Conservation (phyloP, 2,113 vertebrate species). For the Bostrychus sinensis region DNA sequence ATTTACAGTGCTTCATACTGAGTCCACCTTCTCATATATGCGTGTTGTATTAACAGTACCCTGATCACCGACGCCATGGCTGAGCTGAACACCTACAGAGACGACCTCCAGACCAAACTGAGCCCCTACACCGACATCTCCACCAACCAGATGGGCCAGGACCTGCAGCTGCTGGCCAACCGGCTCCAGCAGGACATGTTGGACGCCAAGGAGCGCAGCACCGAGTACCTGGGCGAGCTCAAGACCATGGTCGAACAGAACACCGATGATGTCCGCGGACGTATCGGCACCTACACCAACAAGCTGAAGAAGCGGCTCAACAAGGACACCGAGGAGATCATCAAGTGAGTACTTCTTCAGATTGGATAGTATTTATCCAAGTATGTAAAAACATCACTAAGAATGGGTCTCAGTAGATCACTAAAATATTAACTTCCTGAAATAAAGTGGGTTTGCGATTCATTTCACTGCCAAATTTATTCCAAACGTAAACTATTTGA, state of each 20-base stretch:
- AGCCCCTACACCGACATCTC: conserved; percentile 65
- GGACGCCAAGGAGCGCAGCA: conserved; percentile 75
- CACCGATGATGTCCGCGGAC: conserved; percentile 64
- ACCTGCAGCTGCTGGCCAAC: conserved; percentile 73
- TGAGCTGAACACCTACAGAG: conserved; percentile 74
- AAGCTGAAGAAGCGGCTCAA: conserved; percentile 83
- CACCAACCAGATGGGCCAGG: conserved; percentile 63
- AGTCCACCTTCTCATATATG: neutral
- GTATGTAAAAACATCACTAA: neutral
- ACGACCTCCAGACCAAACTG: conserved; percentile 70
- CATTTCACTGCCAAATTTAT: too few relatives aligned
- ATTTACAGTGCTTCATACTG: neutral
- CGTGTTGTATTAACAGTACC: conserved; percentile 62
- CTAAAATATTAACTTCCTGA: too few relatives aligned
- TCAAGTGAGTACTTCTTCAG: conserved; percentile 64
- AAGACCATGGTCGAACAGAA: conserved; percentile 79
- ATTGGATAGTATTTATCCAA: too few relatives aligned
- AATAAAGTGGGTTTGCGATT: too few relatives aligned
- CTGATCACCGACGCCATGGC: conserved; percentile 81
- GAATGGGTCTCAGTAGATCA: too few relatives aligned
- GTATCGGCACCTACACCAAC: conserved; percentile 69
- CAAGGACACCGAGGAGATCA: conserved; percentile 81
- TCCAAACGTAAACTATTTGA: too few relatives aligned
- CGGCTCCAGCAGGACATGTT: conserved; percentile 81
- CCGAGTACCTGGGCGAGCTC: conserved; percentile 77